A percentile compares a stretch with the other conserved stretches of the same genome.
phyloP scores from a whole-genome alignment of 2,888 invertebrate species.

The Nineta flava region DNA sequence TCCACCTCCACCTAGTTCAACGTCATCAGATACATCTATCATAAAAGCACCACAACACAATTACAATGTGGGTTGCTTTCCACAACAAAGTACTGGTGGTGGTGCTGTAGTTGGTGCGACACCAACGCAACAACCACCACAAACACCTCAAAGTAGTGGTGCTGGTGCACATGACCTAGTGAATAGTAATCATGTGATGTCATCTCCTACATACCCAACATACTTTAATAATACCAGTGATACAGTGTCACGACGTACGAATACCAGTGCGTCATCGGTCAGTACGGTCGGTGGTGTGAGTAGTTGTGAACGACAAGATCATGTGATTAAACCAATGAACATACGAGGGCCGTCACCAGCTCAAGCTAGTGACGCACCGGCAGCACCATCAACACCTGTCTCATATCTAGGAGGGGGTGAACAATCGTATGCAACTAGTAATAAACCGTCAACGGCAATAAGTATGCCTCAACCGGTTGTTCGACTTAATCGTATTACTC shows the following conservation, averaged over 20 bases:
- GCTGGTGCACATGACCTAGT: background rate
- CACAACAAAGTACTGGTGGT: too few relatives aligned
- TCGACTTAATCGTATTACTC: conserved; percentile 40
- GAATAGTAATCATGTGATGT: conserved; percentile 1
- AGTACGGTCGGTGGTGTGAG: background rate
- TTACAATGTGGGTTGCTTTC: background rate
- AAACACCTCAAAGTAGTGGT: background rate
- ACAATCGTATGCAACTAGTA: conserved; percentile 28
- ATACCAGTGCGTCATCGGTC: background rate
- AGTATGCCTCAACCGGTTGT: conserved; percentile 40
- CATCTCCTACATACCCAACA: background rate
- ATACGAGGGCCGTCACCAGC: conserved; percentile 40
- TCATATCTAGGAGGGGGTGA: conserved; percentile 35
- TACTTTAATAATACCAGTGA: background rate
- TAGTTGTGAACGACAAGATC: background rate
- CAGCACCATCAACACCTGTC: conserved; percentile 24
- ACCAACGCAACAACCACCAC: background rate
- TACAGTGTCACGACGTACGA: too few relatives aligned
- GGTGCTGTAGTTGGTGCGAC: too few relatives aligned
- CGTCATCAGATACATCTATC: background rate
- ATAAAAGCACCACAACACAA: background rate
- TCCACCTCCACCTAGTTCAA: background rate
- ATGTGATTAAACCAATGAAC: conserved; percentile 5
- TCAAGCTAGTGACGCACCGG: conserved; percentile 43
- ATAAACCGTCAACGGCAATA: conserved; percentile 7